Evolutionary conservation across 2,113 vertebrate genomes (phyloP).

Genomic region (Nothocercus julius): DNA sequence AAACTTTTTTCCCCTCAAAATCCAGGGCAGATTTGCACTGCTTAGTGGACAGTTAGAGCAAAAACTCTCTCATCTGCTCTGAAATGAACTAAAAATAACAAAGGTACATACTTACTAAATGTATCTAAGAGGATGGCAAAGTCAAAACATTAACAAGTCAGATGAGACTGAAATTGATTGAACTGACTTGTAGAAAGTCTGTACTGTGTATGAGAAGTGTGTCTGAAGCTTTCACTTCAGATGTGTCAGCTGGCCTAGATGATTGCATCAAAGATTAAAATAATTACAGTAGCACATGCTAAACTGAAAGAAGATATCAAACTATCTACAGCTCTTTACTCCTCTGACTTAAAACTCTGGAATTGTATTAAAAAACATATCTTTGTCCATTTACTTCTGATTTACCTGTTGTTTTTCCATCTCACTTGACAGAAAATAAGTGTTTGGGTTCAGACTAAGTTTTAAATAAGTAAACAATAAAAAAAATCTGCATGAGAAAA

Average conservation of each 20-base stretch:
- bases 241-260: background rate
- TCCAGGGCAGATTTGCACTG: too few species aligned
- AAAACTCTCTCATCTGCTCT: background rate
- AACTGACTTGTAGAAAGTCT: background rate
- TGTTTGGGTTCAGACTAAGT: background rate
- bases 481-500: too few species aligned
- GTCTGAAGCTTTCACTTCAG: background rate
- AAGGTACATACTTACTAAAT: too few species aligned
- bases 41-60: background rate
- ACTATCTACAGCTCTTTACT: background rate
- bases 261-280: background rate
- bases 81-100: too few species aligned
- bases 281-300: too few species aligned
- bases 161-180: background rate
- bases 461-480: background rate
- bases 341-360: background rate
- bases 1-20: too few species aligned
- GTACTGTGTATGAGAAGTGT: background rate
- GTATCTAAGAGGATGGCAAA: too few species aligned
- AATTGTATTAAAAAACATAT: background rate
- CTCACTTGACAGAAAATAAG: background rate
- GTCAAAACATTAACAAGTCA: background rate
- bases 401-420: too few species aligned
- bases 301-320: background rate
- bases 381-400: background rate